Conservation (phyloP, 2,888 invertebrate genomes). For the Microchrysa polita region DNA sequence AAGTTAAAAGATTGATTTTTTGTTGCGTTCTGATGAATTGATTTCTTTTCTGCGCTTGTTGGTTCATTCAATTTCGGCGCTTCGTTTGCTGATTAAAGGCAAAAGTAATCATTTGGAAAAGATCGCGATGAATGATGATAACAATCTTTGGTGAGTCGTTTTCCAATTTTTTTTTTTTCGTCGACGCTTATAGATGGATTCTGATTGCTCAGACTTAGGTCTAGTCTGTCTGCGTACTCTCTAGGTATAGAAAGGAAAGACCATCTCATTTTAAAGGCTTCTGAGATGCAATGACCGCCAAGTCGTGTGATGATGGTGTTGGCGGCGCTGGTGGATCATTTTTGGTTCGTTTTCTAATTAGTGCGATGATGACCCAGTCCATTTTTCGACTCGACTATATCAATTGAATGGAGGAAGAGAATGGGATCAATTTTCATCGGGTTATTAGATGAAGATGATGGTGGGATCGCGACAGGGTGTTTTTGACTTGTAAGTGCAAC, state of each 20-base stretch:
- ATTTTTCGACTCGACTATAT: constrained; percentile 24
- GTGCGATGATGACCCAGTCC: constrained; percentile 31
- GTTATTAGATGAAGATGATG: not conserved
- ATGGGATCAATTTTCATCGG: not conserved
- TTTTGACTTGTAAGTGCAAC: too few species aligned
- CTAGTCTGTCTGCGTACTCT: constrained; percentile 2
- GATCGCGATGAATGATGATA: constrained; percentile 40
- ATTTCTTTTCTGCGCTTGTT: constrained; percentile 9
- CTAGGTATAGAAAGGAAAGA: not conserved
- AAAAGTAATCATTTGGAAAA: constrained; percentile 37
- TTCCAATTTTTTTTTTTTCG: too few species aligned
- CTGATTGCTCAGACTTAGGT: not conserved
- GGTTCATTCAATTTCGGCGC: constrained; percentile 39
- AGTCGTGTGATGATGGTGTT: too few species aligned
- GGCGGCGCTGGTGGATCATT: not conserved
- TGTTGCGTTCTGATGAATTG: constrained; percentile 32
- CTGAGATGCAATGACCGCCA: constrained; percentile 23
- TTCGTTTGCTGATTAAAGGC: constrained; percentile 38
- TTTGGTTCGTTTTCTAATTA: constrained; percentile 39
- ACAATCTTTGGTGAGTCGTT: constrained; percentile 21
- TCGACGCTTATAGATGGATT: not conserved
- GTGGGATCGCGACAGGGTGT: not conserved
- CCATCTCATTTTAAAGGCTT: constrained; percentile 15
- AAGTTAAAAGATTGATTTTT: constrained; percentile 30
- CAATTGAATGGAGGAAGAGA: not conserved